These are phyloP conservation scores for Physella acuta DNA, from an alignment of 1,140 invertebrate genomes.

Conservation along the genomic window DNA sequence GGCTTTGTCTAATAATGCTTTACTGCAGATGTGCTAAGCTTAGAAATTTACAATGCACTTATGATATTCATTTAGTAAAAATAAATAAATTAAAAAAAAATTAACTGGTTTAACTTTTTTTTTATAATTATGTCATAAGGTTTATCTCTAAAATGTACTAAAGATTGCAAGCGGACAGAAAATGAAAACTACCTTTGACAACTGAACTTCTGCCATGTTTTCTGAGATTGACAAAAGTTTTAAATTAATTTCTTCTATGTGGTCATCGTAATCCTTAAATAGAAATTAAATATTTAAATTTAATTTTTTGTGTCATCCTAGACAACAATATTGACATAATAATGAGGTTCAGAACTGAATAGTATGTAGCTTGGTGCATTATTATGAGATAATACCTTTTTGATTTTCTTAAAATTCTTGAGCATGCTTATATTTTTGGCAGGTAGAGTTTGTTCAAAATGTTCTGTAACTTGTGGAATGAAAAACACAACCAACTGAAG, in stretches of 20 bases:
- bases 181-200: constrained; percentile 45
- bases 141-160: no score
- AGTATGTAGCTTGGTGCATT: no score
- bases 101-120: neutral
- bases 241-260: constrained; percentile 86
- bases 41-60: neutral
- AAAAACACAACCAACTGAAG: constrained; percentile 70
- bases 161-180: neutral
- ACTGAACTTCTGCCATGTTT: constrained; percentile 68
- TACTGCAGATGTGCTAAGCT: neutral
- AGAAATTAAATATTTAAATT: no score
- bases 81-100: neutral
- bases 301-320: no score
- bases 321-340: no score
- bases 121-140: neutral
- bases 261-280: constrained; percentile 83
- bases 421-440: constrained; percentile 58
- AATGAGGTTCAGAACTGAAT: no score
- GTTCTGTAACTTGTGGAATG: constrained; percentile 61
- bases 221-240: constrained; percentile 89
- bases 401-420: constrained; percentile 64
- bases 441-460: constrained; percentile 61
- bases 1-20: no score
- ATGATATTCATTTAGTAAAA: neutral
- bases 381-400: no score